Evolutionary conservation across 2,888 invertebrate species (phyloP).

Genomic region (Nowickia ferox): DNA sequence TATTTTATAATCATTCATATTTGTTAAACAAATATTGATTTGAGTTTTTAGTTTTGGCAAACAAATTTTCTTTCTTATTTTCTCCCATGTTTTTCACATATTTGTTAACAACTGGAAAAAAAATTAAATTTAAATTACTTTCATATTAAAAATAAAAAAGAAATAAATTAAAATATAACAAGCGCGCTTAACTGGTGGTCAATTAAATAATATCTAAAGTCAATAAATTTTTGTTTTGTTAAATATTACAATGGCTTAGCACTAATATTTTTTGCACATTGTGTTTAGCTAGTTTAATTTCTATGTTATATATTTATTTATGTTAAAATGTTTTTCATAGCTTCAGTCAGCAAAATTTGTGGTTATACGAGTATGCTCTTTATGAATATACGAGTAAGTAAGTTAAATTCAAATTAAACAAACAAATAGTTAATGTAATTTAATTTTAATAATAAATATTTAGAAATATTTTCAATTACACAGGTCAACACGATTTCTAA

Average conservation of each 20-base stretch:
- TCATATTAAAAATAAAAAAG: conserved; percentile 1
- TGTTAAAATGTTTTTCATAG: not conserved
- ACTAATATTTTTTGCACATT: not conserved
- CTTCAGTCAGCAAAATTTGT: conserved; percentile 34
- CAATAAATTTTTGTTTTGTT: conserved; percentile 27
- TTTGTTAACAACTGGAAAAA: not conserved
- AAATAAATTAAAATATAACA: not conserved
- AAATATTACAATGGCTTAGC: conserved; percentile 11
- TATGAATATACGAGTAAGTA: conserved; percentile 12
- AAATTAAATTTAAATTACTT: conserved; percentile 26
- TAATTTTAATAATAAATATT: conserved; percentile 1
- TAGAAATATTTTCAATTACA: too few relatives aligned
- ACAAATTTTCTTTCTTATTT: not conserved
- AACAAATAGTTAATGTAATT: not conserved
- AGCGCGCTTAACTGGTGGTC: conserved; percentile 30
- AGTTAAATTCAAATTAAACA: conserved; percentile 7
- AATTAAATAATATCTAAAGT: conserved; percentile 21
- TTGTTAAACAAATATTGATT: conserved; percentile 52
- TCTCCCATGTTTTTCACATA: conserved; percentile 3
- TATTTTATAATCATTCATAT: conserved; percentile 45
- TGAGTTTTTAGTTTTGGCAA: conserved; percentile 19
- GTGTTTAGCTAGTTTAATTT: conserved; percentile 36
- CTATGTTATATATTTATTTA: conserved; percentile 37
- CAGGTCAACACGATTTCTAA: too few relatives aligned
- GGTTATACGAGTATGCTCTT: not conserved